phyloP scores from a whole-genome alignment of 2,888 invertebrate species.

The Harmothoe impar region DNA sequence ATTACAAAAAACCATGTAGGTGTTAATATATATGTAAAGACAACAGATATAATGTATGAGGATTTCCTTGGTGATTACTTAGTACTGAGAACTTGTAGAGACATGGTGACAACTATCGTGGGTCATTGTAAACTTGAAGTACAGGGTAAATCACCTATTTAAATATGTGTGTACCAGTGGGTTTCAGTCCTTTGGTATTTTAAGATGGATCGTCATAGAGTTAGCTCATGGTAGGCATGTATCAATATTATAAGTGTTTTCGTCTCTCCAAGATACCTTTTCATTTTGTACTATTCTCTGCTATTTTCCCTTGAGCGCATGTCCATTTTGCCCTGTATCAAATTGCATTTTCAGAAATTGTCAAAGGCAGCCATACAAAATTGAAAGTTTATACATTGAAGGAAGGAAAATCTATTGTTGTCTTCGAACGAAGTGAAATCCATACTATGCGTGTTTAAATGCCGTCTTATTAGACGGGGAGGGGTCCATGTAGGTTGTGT shows the following conservation, averaged over 20 bases:
- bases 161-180: conserved; percentile 10
- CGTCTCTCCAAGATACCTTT: conserved; percentile 15
- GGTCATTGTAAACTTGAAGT: conserved; percentile 11
- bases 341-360: conserved; percentile 31
- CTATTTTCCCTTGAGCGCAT: background rate
- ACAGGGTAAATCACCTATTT: background rate
- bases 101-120: background rate
- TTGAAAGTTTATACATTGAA: background rate
- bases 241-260: conserved; percentile 33
- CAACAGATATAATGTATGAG: background rate
- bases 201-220: conserved; percentile 17
- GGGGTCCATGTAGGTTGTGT: background rate
- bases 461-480: background rate
- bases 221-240: conserved; percentile 40
- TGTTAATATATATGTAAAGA: background rate
- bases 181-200: conserved; percentile 19
- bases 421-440: conserved; percentile 29
- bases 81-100: background rate
- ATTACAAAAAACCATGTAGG: background rate
- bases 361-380: conserved; percentile 50
- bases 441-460: background rate
- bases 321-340: background rate
- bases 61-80: background rate
- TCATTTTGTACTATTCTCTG: background rate
- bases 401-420: background rate